phyloP scores from a whole-genome alignment of 2,797 vertebrate species.

The Mormyrus proboscirostris region DNA sequence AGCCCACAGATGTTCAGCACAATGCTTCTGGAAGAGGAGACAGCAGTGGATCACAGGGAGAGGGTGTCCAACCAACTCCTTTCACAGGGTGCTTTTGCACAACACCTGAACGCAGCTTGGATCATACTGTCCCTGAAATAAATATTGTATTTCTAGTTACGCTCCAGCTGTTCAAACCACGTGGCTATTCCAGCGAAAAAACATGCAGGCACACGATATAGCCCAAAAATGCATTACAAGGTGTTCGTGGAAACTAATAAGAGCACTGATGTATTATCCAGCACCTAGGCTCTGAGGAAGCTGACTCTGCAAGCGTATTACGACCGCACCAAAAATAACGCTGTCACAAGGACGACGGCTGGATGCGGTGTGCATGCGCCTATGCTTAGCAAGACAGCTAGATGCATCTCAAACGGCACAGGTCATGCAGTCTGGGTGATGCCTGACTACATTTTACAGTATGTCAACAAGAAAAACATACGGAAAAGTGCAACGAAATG shows the following conservation, averaged over 20 bases:
- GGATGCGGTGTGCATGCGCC: background rate
- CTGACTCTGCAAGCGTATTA: background rate
- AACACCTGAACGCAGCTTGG: background rate
- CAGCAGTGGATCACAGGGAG: background rate
- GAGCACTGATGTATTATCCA: background rate
- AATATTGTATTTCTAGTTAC: background rate
- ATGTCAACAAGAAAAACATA: background rate
- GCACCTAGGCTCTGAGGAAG: background rate
- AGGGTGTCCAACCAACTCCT: background rate
- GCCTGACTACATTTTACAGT: background rate
- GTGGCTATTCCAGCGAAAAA: background rate
- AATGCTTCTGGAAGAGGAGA: background rate
- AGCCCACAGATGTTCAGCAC: background rate
- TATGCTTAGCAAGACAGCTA: background rate
- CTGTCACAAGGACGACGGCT: background rate
- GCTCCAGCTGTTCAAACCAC: background rate
- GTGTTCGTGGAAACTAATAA: background rate
- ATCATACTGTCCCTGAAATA: background rate
- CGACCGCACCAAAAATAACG: background rate
- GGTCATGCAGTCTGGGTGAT: background rate
- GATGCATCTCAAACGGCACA: background rate
- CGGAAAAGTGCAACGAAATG: background rate
- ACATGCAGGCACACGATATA: background rate
- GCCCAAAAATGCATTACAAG: background rate
- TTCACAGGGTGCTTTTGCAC: background rate